Evolutionary conservation across 1,140 invertebrate species (phyloP).

Genomic region (Branchinecta lynchi): DNA sequence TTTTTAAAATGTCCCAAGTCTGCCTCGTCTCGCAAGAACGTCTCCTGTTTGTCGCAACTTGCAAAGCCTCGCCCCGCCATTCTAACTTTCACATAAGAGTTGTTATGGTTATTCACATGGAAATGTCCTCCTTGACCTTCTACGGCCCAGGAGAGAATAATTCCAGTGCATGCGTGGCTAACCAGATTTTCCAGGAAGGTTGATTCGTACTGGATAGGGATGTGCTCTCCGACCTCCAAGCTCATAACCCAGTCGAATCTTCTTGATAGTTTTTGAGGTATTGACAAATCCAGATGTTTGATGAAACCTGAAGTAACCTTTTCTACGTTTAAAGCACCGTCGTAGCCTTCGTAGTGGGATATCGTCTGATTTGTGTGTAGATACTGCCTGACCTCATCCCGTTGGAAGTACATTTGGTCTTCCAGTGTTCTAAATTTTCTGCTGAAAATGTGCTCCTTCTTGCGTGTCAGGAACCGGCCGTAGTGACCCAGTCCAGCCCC

Average conservation of each 20-base stretch:
- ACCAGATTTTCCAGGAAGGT: conserved; percentile 16
- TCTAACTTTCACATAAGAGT: not conserved
- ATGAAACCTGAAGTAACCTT: conserved; percentile 7
- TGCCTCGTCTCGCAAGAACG: not conserved
- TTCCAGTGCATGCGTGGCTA: not conserved
- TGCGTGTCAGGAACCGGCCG: not conserved
- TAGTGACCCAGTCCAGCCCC: not conserved
- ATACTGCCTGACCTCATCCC: not conserved
- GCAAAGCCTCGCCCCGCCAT: not conserved
- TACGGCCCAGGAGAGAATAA: conserved; percentile 18
- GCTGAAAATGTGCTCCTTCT: not conserved
- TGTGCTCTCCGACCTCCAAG: conserved; percentile 19
- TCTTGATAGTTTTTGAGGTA: not conserved
- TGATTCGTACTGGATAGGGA: conserved; percentile 18
- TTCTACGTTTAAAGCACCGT: not conserved
- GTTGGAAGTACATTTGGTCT: not conserved
- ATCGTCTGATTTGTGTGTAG: not conserved
- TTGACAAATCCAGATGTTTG: not conserved
- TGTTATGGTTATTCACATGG: conserved; percentile 16
- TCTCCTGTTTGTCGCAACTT: not conserved
- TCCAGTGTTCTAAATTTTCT: not conserved
- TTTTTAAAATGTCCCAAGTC: not conserved
- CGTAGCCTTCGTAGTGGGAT: not conserved
- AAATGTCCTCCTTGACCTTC: conserved; percentile 16
- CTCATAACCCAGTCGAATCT: conserved; percentile 19